Conservation (phyloP, 2,888 invertebrate genomes). For the Ectobius pallidus region DNA sequence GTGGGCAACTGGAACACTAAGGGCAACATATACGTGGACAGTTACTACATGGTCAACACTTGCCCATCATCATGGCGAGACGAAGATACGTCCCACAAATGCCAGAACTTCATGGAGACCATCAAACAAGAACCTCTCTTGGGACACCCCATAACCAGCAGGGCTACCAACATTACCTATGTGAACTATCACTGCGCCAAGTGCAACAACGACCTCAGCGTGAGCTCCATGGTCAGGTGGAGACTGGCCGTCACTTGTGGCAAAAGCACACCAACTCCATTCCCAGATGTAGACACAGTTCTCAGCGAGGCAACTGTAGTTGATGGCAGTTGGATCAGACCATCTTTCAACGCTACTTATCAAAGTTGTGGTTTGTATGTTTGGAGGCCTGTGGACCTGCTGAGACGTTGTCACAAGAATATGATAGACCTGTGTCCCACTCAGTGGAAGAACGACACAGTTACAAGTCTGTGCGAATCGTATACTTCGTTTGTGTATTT, state of each 20-base stretch:
- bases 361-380: neutral
- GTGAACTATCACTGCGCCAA: conserved; percentile 7
- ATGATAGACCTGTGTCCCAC: neutral
- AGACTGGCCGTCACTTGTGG: neutral
- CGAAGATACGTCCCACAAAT: neutral
- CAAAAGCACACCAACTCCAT: neutral
- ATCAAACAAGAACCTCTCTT: neutral
- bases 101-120: conserved; percentile 5
- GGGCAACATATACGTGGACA: neutral
- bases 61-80: neutral
- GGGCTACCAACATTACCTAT: conserved; percentile 9
- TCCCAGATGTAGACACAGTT: neutral
- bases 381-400: neutral
- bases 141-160: conserved; percentile 10
- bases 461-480: neutral
- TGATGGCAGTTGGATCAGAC: neutral
- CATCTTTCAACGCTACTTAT: neutral
- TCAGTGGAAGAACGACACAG: neutral
- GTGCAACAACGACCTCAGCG: neutral
- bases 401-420: neutral
- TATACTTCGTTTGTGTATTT: neutral
- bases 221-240: neutral
- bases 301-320: neutral
- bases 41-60: conserved; percentile 1
- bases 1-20: neutral